Evolutionary conservation across 2,113 vertebrate species (phyloP).

Genomic region (Anser cygnoides): DNA sequence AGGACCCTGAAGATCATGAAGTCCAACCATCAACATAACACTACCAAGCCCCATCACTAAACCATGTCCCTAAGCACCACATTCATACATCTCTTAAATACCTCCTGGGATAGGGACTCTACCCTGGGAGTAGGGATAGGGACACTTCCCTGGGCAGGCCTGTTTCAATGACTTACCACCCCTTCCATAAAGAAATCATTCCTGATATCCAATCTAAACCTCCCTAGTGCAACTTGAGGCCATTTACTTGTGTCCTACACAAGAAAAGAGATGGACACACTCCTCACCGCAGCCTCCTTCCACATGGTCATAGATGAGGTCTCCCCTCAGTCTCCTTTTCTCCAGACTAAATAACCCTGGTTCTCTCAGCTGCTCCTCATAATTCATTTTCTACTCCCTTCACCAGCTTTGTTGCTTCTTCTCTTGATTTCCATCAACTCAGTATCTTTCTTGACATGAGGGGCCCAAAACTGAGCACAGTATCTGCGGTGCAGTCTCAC

Average conservation of each 20-base stretch:
- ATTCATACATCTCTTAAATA: neutral
- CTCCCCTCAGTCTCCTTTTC: neutral
- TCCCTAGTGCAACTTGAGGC: neutral
- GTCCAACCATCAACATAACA: neutral
- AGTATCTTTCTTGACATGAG: neutral
- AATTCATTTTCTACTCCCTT: neutral
- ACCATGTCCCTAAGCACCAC: neutral
- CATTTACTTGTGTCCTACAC: neutral
- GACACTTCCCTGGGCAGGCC: neutral
- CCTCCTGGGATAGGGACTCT: neutral
- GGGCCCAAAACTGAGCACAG: neutral
- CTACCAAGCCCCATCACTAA: neutral
- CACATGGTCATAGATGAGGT: neutral
- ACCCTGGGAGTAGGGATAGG: too few species aligned
- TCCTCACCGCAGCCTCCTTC: neutral
- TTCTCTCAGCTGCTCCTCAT: neutral
- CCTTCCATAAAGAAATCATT: neutral
- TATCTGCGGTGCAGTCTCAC: neutral
- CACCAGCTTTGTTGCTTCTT: neutral
- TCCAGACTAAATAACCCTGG: neutral
- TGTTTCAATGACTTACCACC: neutral
- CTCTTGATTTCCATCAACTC: neutral
- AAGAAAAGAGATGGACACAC: neutral
- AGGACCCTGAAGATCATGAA: neutral
- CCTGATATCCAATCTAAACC: neutral